These are phyloP conservation scores for Glaucidium brasilianum DNA, from an alignment of 2,113 vertebrate species.

Conservation along the genomic window DNA sequence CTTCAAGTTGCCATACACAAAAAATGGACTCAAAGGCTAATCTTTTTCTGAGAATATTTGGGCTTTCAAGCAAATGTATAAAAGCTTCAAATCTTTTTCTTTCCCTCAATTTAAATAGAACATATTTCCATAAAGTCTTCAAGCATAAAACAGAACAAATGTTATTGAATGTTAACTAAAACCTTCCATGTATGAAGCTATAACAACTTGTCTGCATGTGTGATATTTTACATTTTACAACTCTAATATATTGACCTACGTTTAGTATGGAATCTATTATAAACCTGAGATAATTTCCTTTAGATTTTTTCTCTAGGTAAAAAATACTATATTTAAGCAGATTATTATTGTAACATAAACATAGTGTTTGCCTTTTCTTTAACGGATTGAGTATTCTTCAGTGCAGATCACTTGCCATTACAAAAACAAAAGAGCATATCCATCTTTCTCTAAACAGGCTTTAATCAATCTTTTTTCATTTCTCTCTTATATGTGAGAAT, in stretches of 20 bases:
- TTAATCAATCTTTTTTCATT: not conserved
- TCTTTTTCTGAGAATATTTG: not conserved
- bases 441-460: not conserved
- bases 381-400: not conserved
- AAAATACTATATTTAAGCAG: not conserved
- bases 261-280: not conserved
- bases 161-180: not conserved
- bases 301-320: not conserved
- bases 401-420: not conserved
- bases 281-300: not conserved
- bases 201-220: not conserved
- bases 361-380: not conserved
- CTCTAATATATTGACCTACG: accelerated
- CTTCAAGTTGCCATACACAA: not conserved
- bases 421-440: not conserved
- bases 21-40: not conserved
- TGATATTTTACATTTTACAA: not conserved
- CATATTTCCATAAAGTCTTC: not conserved
- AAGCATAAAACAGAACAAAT: not conserved
- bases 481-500: not conserved
- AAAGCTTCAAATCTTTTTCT: not conserved
- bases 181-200: not conserved
- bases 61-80: not conserved
- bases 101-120: not conserved
- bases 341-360: not conserved